A percentile compares a stretch with the other conserved stretches of the same genome.
phyloP scores from a whole-genome alignment of 2,888 invertebrate genomes.

The Hydropsyche betteni region DNA sequence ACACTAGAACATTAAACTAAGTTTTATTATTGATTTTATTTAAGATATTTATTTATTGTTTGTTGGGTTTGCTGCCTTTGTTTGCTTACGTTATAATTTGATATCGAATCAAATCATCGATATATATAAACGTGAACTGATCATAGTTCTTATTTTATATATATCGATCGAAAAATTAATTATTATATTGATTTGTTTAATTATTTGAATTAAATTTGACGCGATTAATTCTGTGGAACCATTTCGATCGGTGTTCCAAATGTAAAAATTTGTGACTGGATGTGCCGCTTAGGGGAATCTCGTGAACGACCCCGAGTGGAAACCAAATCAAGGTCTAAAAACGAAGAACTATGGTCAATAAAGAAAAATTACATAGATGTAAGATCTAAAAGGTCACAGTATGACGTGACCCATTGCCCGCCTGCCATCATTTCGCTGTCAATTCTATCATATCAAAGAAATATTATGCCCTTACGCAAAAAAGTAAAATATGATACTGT shows the following conservation, averaged over 20 bases:
- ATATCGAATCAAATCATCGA: background rate
- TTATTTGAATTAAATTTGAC: background rate
- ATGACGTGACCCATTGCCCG: conserved; percentile 75
- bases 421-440: conserved; percentile 47
- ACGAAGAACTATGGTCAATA: conserved; percentile 43
- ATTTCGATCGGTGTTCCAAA: conserved; percentile 48
- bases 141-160: too few species aligned
- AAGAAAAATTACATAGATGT: conserved; percentile 18
- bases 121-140: background rate
- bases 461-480: conserved; percentile 33
- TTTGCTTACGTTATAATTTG: conserved; percentile 14
- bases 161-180: background rate
- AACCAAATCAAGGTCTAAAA: conserved; percentile 78
- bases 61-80: conserved; percentile 1
- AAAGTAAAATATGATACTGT: conserved; percentile 31
- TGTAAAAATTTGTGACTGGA: conserved; percentile 50
- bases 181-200: conserved; percentile 2
- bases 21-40: conserved; percentile 9
- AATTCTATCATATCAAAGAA: background rate
- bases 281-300: conserved; percentile 56
- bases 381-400: conserved; percentile 67
- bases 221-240: conserved; percentile 14
- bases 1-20: background rate
- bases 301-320: conserved; percentile 76
- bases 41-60: background rate